Evolutionary conservation across 1,140 invertebrate genomes (phyloP).

Genomic region (Cherax destructor): DNA sequence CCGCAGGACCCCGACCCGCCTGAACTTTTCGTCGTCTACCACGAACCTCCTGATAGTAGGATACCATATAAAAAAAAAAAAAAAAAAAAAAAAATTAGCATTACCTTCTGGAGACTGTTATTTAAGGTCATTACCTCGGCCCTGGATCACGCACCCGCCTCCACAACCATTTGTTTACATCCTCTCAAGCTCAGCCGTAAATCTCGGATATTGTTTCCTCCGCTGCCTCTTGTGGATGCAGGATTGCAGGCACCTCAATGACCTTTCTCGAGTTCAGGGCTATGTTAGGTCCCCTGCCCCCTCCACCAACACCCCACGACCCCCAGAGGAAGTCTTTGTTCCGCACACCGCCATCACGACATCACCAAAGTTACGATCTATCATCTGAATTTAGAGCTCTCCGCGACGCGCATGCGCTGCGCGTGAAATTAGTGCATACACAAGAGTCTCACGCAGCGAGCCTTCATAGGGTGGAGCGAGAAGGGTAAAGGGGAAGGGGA

Average conservation of each 20-base stretch:
- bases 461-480: neutral
- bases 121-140: neutral
- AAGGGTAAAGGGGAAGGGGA: neutral
- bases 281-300: neutral
- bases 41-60: neutral
- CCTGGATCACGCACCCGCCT: neutral
- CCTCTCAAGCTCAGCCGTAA: neutral
- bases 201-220: neutral
- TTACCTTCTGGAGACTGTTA: neutral
- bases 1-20: too few relatives aligned
- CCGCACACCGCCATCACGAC: neutral
- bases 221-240: neutral
- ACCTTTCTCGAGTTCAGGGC: neutral
- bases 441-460: neutral
- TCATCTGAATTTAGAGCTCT: constrained; percentile 14
- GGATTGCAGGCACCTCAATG: neutral
- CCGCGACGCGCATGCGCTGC: neutral
- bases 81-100: neutral
- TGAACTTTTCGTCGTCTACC: too few relatives aligned
- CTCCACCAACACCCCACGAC: neutral
- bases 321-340: neutral
- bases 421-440: neutral
- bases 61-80: neutral
- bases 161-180: neutral
- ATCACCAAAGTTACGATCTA: neutral